A percentile compares a stretch with the other conserved stretches of the same genome.
phyloP scores from a whole-genome alignment of 2,888 invertebrate species.

The Eristalinus sepulchralis region DNA sequence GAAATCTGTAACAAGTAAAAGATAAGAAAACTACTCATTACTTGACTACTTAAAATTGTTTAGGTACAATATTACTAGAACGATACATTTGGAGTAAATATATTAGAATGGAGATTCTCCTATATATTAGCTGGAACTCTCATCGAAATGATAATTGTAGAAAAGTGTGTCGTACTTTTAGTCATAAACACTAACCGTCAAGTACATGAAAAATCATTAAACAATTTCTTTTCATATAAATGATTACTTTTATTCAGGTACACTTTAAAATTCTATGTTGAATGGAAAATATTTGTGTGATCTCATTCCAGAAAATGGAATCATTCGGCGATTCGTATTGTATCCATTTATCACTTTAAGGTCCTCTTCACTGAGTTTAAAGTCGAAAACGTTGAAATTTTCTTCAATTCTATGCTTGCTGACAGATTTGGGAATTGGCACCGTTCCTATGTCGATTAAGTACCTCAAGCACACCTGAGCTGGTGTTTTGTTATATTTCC shows the following conservation, averaged over 20 bases:
- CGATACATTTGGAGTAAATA: too few species aligned
- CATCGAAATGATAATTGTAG: too few species aligned
- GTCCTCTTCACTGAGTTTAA: conserved; percentile 82
- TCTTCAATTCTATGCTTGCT: conserved; percentile 81
- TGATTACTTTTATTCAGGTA: conserved; percentile 8
- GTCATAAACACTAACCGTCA: background rate
- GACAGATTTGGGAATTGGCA: conserved; percentile 84
- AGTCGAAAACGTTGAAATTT: conserved; percentile 84
- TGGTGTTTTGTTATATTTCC: conserved; percentile 84
- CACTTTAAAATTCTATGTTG: conserved; percentile 71
- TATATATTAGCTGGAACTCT: too few species aligned
- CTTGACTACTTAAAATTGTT: too few species aligned
- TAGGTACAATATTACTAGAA: too few species aligned
- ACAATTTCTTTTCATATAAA: background rate
- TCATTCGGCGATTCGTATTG: conserved; percentile 74
- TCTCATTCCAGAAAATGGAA: conserved; percentile 77
- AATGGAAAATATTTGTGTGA: conserved; percentile 78
- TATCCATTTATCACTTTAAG: conserved; percentile 73
- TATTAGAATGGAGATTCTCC: too few species aligned
- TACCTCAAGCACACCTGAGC: conserved; percentile 85
- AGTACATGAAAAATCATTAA: background rate
- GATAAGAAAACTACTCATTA: too few species aligned
- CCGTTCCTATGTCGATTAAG: conserved; percentile 82
- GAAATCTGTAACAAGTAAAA: too few species aligned
- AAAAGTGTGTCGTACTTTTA: too few species aligned